Evolutionary conservation across 2,113 vertebrate genomes (phyloP).

Genomic region (Heloderma charlesbogerti): DNA sequence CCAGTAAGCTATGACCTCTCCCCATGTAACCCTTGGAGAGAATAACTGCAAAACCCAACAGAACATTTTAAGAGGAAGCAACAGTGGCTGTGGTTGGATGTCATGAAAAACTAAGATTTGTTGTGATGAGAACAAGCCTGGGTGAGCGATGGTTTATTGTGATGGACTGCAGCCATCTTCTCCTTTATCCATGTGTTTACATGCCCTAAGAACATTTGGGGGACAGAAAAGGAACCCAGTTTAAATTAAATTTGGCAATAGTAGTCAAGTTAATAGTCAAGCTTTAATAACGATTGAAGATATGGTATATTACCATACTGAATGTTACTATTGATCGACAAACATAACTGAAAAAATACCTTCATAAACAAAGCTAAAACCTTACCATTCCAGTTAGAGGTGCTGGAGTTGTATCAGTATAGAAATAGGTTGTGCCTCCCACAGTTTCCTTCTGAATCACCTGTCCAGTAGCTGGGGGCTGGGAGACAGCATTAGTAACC

Average conservation of each 20-base stretch:
- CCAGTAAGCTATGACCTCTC: not conserved
- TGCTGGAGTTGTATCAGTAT: conserved; percentile 95
- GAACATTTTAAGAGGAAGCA: not conserved
- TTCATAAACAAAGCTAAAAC: conserved; percentile 4
- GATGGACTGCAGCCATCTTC: not conserved
- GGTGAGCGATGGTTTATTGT: not conserved
- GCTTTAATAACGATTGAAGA: not conserved
- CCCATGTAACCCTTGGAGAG: not conserved
- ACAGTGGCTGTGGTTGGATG: not conserved
- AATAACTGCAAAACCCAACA: not conserved
- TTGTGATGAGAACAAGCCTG: not conserved
- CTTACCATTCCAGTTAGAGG: conserved; percentile 96
- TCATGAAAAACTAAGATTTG: not conserved
- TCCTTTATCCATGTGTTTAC: not conserved
- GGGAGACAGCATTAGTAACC: conserved; percentile 83
- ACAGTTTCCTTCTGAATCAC: conserved; percentile 99
- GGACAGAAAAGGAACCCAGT: not conserved
- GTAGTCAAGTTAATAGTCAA: not conserved
- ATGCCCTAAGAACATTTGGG: not conserved
- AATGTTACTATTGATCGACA: not conserved
- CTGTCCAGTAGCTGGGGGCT: conserved; percentile 84
- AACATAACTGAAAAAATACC: not conserved
- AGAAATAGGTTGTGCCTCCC: conserved; percentile 98
- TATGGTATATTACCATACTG: not conserved
- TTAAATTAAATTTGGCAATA: not conserved